phyloP scores from a whole-genome alignment of 2,797 vertebrate genomes.

The Clarias laeviceps region DNA sequence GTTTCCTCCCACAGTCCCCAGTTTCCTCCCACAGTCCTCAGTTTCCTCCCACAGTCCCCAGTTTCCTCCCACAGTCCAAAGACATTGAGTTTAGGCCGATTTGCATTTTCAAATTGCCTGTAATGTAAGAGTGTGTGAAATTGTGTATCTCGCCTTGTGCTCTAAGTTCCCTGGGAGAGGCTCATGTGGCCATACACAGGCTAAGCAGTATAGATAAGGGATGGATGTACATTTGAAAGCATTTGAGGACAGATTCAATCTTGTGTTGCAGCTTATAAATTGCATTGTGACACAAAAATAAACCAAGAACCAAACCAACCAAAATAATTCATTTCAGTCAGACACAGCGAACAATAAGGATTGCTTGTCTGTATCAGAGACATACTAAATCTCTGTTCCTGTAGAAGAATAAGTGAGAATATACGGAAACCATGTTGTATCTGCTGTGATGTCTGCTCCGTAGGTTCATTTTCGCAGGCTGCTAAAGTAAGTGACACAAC shows the following conservation, averaged over 20 bases:
- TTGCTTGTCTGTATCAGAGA: constrained; percentile 1
- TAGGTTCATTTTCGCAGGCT: background rate
- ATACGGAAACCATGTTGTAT: background rate
- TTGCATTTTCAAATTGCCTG: no score
- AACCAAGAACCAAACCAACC: background rate
- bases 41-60: no score
- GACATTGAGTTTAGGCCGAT: no score
- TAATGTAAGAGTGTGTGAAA: no score
- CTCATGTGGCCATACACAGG: no score
- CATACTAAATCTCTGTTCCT: background rate
- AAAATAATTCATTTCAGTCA: background rate
- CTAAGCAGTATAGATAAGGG: no score
- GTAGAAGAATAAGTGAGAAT: background rate
- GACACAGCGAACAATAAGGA: background rate
- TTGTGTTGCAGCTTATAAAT: no score
- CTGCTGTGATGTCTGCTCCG: background rate
- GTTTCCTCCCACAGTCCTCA: no score
- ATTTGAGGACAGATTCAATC: background rate
- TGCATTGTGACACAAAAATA: background rate
- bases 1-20: no score
- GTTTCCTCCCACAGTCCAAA: no score
- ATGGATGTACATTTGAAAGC: background rate
- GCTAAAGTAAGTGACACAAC: background rate
- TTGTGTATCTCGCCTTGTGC: no score
- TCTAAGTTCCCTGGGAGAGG: no score